A percentile compares a stretch with the other conserved stretches of the same genome.
Conservation (phyloP, 1,140 invertebrate species). For the Brachionus rubens region DNA sequence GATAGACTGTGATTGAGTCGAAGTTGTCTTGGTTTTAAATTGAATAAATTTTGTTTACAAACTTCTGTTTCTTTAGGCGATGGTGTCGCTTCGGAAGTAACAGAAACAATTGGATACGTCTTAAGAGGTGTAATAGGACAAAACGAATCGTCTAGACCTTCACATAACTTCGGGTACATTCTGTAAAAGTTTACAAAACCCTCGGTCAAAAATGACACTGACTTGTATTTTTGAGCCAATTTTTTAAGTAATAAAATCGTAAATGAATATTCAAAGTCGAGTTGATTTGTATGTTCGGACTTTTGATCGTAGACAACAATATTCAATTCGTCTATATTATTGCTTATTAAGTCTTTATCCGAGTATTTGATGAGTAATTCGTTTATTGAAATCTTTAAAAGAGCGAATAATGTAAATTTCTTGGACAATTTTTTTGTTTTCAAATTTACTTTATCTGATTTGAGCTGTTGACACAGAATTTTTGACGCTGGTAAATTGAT, state of each 20-base stretch:
- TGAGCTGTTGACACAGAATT: background rate
- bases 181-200: background rate
- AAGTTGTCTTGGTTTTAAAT: background rate
- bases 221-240: constrained; percentile 10
- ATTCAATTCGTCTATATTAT: background rate
- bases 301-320: constrained; percentile 43
- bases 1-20: constrained; percentile 16
- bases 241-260: constrained; percentile 10
- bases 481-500: background rate
- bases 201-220: constrained; percentile 31
- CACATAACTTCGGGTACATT: constrained; percentile 16
- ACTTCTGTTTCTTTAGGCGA: too few species aligned
- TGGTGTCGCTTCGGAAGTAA: background rate
- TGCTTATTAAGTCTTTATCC: background rate
- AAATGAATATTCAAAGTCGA: background rate
- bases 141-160: background rate
- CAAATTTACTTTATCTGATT: constrained; percentile 22
- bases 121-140: background rate
- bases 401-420: background rate
- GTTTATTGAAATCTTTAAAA: constrained; percentile 27
- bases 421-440: background rate
- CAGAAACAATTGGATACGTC: background rate
- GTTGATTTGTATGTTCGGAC: constrained; percentile 33
- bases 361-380: constrained; percentile 25
- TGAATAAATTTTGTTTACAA: background rate